phyloP scores from a whole-genome alignment of 2,113 vertebrate genomes.

The Chiloscyllium plagiosum region DNA sequence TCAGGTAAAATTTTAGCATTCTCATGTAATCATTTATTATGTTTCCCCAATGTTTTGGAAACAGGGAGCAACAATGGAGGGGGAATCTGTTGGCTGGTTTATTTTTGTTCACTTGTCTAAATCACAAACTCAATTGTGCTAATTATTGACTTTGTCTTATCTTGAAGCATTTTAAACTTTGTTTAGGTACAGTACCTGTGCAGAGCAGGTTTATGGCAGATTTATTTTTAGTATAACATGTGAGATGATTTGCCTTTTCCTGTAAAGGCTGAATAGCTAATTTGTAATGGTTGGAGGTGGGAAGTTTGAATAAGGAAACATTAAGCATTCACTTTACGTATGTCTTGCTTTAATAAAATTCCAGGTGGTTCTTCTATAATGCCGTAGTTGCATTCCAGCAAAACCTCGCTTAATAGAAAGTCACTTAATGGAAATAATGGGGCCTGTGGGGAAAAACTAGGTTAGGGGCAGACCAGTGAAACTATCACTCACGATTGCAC shows the following conservation, averaged over 20 bases:
- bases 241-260: neutral
- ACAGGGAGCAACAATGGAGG: neutral
- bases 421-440: too few species aligned
- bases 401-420: too few species aligned
- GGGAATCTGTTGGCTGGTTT: neutral
- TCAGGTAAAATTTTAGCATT: slow-evolving; percentile 53
- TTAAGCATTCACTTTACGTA: neutral
- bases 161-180: neutral
- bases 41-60: neutral
- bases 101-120: neutral
- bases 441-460: too few species aligned
- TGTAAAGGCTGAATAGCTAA: neutral
- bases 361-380: too few species aligned
- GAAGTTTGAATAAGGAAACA: neutral
- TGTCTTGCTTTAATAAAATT: too few species aligned
- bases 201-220: neutral
- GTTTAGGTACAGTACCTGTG: neutral
- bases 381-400: too few species aligned
- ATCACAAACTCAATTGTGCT: neutral
- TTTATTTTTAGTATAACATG: neutral
- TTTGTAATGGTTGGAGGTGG: neutral
- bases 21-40: neutral
- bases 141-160: neutral
- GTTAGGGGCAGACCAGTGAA: too few species aligned
- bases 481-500: too few species aligned